Evolutionary conservation across 2,797 vertebrate species (phyloP), one percentile per base, ranked within the genome.

Genomic region (Fringilla coelebs): DNA sequence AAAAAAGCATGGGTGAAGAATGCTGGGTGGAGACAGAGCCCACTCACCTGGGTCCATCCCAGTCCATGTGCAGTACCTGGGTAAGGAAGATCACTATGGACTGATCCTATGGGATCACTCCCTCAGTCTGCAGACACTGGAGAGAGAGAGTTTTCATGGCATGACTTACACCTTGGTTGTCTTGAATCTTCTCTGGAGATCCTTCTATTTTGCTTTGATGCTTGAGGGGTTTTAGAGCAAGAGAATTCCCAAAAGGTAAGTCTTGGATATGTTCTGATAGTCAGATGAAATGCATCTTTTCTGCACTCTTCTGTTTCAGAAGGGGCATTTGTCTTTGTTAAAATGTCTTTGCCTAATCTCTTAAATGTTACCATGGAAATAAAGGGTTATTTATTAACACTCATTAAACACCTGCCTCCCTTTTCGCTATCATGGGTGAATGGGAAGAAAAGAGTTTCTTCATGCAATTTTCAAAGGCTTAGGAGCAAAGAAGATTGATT

Each of bases 321-420:
- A 14, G 17, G 10, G 54, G 4, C 2, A 60, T 76, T 52, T 76
- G 41, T 43, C 41, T 91, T 77, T 84, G 22, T 34, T 62, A 51
- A 86, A 92, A 73, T 52, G 24, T 67, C 67, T 89, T 87, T 82
- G 34, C 63, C 45, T 57, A 73, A 57, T 52, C 32, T 57, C 54
- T 55, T 55, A 34, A 34, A 57, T 34, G 68, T 92, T 93, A 81
- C 62, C 58, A 88, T 82, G 66, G 77, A 88, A 93, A 93, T 93
- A 71, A 96, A 92, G 18, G 46, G 36, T 76, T 86, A 60, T 66
- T 92, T 94, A 92, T 89, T 85, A 92, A 76, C 45, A 54, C 28
- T 75, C 36, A 66, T 82, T 90, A 90, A 86, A 45, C n/a, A 93
- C 38, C 34, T 85, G 61, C 18, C 24, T 85, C 80, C 20, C 22